Evolutionary conservation across 2,888 invertebrate genomes (phyloP).

Genomic region (Hipparchia semele): DNA sequence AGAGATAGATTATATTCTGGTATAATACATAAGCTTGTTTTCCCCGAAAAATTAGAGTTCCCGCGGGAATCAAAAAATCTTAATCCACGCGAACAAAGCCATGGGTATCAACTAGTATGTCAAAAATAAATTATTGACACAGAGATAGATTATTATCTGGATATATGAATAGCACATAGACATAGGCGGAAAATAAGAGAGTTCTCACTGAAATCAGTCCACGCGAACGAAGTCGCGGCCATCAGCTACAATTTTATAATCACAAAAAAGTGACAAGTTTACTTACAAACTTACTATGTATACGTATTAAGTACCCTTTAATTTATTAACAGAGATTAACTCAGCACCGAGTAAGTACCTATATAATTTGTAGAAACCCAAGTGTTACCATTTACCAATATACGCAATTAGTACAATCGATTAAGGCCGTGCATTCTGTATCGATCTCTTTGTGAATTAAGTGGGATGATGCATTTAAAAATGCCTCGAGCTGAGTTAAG

Average conservation of each 20-base stretch:
- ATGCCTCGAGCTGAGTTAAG: conserved; percentile 12
- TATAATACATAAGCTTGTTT: too few species aligned
- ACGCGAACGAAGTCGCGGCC: too few species aligned
- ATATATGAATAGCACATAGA: too few species aligned
- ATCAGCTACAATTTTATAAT: not conserved
- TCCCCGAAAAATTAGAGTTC: too few species aligned
- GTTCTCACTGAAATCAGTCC: too few species aligned
- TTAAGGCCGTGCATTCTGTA: conserved; percentile 64
- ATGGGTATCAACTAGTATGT: too few species aligned
- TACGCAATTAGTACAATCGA: conserved; percentile 70
- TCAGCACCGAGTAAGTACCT: conserved; percentile 52
- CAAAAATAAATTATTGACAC: too few species aligned
- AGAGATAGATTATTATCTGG: too few species aligned
- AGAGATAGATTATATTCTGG: too few species aligned
- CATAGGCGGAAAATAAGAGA: too few species aligned
- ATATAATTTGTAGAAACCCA: conserved; percentile 63
- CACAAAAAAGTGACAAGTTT: not conserved
- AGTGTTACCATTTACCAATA: conserved; percentile 64
- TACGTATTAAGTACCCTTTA: not conserved
- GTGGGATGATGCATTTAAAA: conserved; percentile 36
- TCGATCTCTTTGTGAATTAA: conserved; percentile 29
- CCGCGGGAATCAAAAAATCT: too few species aligned
- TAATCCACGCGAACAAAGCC: too few species aligned
- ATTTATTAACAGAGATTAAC: conserved; percentile 42
- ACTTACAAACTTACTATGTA: not conserved